Evolutionary conservation across 1,140 invertebrate genomes (phyloP).

Genomic region (Ceratitis capitata): DNA sequence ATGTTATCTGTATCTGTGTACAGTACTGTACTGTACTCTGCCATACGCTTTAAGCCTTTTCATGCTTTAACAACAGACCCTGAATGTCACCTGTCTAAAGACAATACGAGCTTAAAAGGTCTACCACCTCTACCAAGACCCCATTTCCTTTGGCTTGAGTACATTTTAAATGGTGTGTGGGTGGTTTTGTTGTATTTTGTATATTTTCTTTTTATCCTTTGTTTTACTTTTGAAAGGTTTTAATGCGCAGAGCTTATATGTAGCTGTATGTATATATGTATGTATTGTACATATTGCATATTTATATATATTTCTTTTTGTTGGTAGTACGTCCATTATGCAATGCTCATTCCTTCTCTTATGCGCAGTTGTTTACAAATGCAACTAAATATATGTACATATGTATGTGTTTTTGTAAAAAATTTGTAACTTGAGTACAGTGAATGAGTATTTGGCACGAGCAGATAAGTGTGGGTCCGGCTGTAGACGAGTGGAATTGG

Average conservation of each 20-base stretch:
- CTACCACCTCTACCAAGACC: background rate
- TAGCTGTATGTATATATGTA: background rate
- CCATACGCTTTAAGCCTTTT: background rate
- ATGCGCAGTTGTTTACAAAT: background rate
- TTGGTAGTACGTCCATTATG: background rate
- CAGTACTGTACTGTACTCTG: background rate
- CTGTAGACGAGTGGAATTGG: no score
- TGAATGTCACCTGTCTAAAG: slow-evolving; percentile 20
- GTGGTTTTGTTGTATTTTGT: background rate
- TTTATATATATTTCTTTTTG: background rate
- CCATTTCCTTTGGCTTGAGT: no score
- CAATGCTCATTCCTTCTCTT: background rate
- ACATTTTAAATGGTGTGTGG: background rate
- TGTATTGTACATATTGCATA: background rate
- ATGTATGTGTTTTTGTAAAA: background rate
- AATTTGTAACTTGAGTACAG: background rate
- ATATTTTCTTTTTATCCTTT: background rate
- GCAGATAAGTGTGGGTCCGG: background rate
- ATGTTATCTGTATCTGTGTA: no score
- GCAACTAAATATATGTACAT: background rate
- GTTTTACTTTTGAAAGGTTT: slow-evolving; percentile 15
- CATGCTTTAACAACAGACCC: background rate
- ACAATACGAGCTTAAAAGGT: background rate
- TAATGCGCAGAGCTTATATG: background rate
- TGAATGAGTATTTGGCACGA: background rate